Percentiles rank a stretch among this genome's conserved stretches.
phyloP scores from a whole-genome alignment of 2,113 vertebrate genomes.

The Myrmecophaga tridactyla region DNA sequence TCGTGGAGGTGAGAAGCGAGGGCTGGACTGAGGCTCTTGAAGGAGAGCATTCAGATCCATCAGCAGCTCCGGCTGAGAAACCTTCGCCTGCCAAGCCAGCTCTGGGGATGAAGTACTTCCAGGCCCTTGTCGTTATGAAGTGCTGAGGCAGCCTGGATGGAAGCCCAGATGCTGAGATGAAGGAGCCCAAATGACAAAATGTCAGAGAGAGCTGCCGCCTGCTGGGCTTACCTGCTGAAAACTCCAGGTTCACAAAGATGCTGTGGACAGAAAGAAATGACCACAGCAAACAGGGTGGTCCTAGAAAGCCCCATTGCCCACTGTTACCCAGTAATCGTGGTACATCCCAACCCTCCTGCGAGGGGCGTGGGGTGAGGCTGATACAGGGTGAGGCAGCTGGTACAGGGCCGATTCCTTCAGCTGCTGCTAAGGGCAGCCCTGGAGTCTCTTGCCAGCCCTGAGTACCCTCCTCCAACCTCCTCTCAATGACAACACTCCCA shows the following conservation, averaged over 20 bases:
- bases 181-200: neutral
- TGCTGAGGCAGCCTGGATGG: conserved; percentile 37
- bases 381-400: neutral
- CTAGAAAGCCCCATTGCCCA: neutral
- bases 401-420: neutral
- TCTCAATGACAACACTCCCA: conserved; percentile 18
- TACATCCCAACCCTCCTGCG: fast-evolving
- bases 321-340: neutral
- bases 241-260: neutral
- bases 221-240: neutral
- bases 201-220: neutral
- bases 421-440: neutral
- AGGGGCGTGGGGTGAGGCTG: fast-evolving
- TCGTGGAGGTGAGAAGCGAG: neutral
- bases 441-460: neutral
- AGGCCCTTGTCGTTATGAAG: neutral
- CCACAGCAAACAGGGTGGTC: neutral
- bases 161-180: neutral
- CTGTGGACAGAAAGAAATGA: neutral
- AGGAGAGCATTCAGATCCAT: neutral
- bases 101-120: neutral
- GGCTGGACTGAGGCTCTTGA: fast-evolving
- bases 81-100: neutral
- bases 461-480: neutral
- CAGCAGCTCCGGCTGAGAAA: neutral